Evolutionary conservation across 1,140 invertebrate species (phyloP), one percentile per base, ranked within the genome.

Genomic region (Drosophila ambigua): DNA sequence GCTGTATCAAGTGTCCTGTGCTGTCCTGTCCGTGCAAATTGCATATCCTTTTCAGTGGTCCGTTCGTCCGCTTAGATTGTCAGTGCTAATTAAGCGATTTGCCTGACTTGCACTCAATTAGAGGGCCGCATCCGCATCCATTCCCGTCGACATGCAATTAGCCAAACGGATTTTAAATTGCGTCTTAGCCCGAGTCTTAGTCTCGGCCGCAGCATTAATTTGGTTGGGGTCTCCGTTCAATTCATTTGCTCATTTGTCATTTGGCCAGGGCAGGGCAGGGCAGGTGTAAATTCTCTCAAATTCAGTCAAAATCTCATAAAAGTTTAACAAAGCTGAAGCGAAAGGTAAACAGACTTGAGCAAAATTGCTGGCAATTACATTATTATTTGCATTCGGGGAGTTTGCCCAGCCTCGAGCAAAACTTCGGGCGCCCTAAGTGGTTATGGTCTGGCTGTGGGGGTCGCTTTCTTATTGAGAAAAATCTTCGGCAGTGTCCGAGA

Each of bases 331-430:
- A 61, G 60, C 48, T 43, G 28, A 59, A 60, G 58, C 41, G 48
- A 54, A 66, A 72, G 51, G 58, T 63, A 65, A 76, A 58, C 63
- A 53, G 55, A 46, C 54, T 63, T 48, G 54, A 23, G 28, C 24
- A 60, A 85, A 78, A 74, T 81, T 66, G 77, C 52, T 65, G 54
- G 77, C 77, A 87, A 78, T 85, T 87, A 81, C 81, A 87, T 81
- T 85, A 78, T 77, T 81, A 85, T 85, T 85, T 75, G 78, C 71
- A 87, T 75, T 85, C 52, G 28, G 77, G 82, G 81, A 87, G 69
- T 87, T 45, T 13, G 57, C 20, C 20, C 20, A 61, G 64, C 66
- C 43, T 23, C 43, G 7, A 41, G 26, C 24, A 79, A 66, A 74
- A 44, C 65, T 81, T 68, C 41, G 39, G 46, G 51, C 13, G 43